phyloP scores from a whole-genome alignment of 2,113 vertebrate genomes.

The Crotalus helleri region DNA sequence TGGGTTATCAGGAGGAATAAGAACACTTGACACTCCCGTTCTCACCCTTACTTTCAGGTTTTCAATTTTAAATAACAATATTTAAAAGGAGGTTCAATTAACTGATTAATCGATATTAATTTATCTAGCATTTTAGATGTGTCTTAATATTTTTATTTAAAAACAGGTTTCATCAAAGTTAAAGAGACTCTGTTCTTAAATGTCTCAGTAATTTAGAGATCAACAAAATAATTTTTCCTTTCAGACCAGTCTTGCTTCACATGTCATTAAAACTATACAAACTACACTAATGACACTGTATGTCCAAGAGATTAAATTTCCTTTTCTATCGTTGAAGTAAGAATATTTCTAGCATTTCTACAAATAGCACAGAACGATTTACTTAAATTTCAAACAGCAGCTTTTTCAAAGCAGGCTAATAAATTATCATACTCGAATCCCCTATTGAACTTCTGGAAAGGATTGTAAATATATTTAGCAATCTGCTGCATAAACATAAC shows the following conservation, averaged over 20 bases:
- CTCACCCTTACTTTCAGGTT: not conserved
- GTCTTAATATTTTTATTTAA: not conserved
- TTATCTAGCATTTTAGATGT: not conserved
- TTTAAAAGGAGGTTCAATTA: not conserved
- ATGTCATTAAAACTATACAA: slow-evolving; percentile 23
- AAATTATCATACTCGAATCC: slow-evolving; percentile 42
- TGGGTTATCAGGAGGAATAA: not conserved
- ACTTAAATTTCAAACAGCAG: slow-evolving; percentile 58
- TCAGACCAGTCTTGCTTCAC: slow-evolving; percentile 30
- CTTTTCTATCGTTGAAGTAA: slow-evolving; percentile 34
- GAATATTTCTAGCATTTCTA: slow-evolving; percentile 44
- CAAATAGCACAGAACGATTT: slow-evolving; percentile 54
- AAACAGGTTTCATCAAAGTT: not conserved
- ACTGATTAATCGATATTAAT: not conserved
- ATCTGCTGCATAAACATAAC: slow-evolving; percentile 54
- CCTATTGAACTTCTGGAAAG: slow-evolving; percentile 44
- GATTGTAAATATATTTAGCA: slow-evolving; percentile 61
- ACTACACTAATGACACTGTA: slow-evolving; percentile 21
- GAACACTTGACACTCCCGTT: not conserved
- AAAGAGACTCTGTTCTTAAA: not conserved
- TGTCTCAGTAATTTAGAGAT: not conserved
- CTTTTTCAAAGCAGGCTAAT: slow-evolving; percentile 48
- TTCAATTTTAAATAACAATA: not conserved
- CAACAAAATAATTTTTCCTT: slow-evolving; percentile 7
- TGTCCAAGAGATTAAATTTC: slow-evolving; percentile 27